Percentiles rank a stretch among this genome's conserved stretches.
phyloP scores from a whole-genome alignment of 1,140 invertebrate genomes.

The Oedothorax gibbosus region DNA sequence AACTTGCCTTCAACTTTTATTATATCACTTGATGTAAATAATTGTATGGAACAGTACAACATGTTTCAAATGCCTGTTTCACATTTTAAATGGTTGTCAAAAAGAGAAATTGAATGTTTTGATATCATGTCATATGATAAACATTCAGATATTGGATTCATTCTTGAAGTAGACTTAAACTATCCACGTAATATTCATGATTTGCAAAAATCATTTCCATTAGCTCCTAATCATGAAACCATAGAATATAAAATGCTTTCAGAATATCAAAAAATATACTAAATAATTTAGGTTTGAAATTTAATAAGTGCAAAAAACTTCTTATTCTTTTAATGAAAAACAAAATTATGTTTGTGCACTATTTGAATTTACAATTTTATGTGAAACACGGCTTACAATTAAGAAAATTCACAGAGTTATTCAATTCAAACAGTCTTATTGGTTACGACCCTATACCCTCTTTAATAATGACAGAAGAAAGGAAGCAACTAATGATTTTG shows the following conservation, averaged over 20 bases:
- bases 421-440: constrained; percentile 6
- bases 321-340: not conserved
- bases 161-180: not conserved
- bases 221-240: not conserved
- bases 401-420: constrained; percentile 23
- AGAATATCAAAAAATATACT: not conserved
- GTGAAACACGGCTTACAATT: not conserved
- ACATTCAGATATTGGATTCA: not conserved
- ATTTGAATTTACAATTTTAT: constrained; percentile 3
- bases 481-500: constrained; percentile 67
- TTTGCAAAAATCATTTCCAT: not conserved
- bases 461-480: constrained; percentile 63
- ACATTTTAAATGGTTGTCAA: not conserved
- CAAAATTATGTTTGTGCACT: not conserved
- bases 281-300: not conserved
- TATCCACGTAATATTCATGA: not conserved
- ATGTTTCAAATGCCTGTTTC: not conserved
- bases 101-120: not conserved
- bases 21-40: constrained; percentile 18
- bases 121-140: not conserved
- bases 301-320: not conserved
- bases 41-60: not conserved
- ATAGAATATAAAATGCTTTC: not conserved
- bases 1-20: constrained; percentile 1
- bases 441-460: not conserved